These are phyloP conservation scores for Heterochromis multidens DNA, from an alignment of 2,113 vertebrate genomes.

Conservation along the genomic window DNA sequence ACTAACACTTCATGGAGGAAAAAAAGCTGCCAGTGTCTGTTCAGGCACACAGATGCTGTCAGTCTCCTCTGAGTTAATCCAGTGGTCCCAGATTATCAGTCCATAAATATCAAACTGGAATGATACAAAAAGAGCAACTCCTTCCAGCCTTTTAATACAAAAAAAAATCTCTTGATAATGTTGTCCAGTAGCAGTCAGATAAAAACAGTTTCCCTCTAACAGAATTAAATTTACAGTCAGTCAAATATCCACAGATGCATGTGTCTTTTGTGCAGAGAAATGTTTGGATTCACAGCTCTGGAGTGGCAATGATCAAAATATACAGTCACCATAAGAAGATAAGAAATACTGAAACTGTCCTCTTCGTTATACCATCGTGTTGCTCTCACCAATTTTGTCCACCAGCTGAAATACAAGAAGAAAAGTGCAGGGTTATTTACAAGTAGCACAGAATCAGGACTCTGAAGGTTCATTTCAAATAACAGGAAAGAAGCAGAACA, in stretches of 20 bases:
- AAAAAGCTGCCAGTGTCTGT: constrained; percentile 7
- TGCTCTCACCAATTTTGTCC: constrained; percentile 96
- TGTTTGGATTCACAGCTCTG: constrained; percentile 35
- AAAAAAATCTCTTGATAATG: neutral
- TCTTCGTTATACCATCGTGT: constrained; percentile 92
- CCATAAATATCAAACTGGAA: constrained; percentile 49
- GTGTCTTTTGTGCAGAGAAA: constrained; percentile 15
- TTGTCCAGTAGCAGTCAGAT: constrained; percentile 14
- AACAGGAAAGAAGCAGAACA: neutral
- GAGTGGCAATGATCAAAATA: constrained; percentile 28
- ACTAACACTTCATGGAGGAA: constrained; percentile 21
- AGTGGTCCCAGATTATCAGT: constrained; percentile 34
- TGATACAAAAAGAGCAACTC: constrained; percentile 29
- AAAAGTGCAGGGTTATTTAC: neutral
- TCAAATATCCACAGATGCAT: constrained; percentile 6
- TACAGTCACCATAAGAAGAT: constrained; percentile 20
- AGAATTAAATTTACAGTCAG: constrained; percentile 1
- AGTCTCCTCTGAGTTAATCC: neutral
- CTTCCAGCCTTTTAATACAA: constrained; percentile 20
- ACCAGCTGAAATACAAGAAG: constrained; percentile 81
- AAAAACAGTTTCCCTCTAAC: constrained; percentile 5
- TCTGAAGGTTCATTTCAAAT: neutral
- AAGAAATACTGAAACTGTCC: constrained; percentile 20
- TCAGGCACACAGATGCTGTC: constrained; percentile 21
- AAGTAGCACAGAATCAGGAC: neutral